Evolutionary conservation across 2,888 invertebrate genomes (phyloP).

Genomic region (Plebejus anna): DNA sequence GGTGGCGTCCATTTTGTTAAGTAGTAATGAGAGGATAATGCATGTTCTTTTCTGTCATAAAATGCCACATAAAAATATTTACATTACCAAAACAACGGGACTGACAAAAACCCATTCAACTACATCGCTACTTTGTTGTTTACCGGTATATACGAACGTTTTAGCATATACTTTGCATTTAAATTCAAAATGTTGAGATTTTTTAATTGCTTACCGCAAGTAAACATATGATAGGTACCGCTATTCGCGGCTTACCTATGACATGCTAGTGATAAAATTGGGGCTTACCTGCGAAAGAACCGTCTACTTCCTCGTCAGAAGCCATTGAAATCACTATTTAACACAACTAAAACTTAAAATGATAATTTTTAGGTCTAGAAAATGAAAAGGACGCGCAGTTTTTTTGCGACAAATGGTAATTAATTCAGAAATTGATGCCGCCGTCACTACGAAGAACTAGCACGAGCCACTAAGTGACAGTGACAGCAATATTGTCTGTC

Average conservation of each 20-base stretch:
- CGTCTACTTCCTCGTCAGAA: slow-evolving; percentile 93
- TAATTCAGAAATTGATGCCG: slow-evolving; percentile 81
- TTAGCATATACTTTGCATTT: slow-evolving; percentile 38
- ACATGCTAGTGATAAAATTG: slow-evolving; percentile 73
- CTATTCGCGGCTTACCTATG: slow-evolving; percentile 81
- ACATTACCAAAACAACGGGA: slow-evolving; percentile 47
- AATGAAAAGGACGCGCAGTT: slow-evolving; percentile 79
- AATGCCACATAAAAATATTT: slow-evolving; percentile 79
- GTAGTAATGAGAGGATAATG: slow-evolving; percentile 84
- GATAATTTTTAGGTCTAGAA: slow-evolving; percentile 67
- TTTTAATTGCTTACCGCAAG: slow-evolving; percentile 80
- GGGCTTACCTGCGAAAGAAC: slow-evolving; percentile 89
- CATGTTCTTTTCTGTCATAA: slow-evolving; percentile 82
- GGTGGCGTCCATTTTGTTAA: slow-evolving; percentile 89
- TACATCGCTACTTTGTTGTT: slow-evolving; percentile 37
- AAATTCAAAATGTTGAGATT: slow-evolving; percentile 62
- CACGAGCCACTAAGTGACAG: slow-evolving; percentile 37
- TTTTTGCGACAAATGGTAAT: slow-evolving; percentile 80
- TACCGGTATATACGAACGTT: slow-evolving; percentile 37
- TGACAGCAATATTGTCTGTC: slow-evolving; percentile 52
- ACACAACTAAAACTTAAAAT: slow-evolving; percentile 59
- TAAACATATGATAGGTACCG: slow-evolving; percentile 82
- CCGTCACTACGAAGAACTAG: slow-evolving; percentile 72
- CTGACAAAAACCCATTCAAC: slow-evolving; percentile 1
- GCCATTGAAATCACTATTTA: slow-evolving; percentile 83